These are phyloP conservation scores for Lumbricus terrestris DNA, from an alignment of 2,888 invertebrate genomes.

Conservation along the genomic window DNA sequence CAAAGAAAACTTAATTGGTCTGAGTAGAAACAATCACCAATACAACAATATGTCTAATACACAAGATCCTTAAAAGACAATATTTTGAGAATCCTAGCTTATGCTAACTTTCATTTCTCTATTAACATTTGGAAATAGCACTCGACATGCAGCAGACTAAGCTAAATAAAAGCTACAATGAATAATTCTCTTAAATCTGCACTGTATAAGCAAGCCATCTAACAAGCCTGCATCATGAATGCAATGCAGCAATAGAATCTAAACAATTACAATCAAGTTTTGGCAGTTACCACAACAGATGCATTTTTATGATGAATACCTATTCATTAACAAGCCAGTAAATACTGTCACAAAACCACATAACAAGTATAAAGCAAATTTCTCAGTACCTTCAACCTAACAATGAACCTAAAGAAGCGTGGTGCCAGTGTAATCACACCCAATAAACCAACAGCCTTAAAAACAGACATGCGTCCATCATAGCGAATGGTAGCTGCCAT, in stretches of 20 bases:
- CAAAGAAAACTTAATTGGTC: too few relatives aligned
- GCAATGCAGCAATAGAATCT: not conserved
- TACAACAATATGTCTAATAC: not conserved
- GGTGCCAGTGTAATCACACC: not conserved
- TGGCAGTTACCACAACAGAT: not conserved
- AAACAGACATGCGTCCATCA: not conserved
- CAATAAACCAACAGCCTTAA: not conserved
- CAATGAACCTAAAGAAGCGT: too few relatives aligned
- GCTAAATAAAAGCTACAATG: not conserved
- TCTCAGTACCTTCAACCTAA: not conserved
- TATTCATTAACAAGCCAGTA: not conserved
- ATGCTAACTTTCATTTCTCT: too few relatives aligned
- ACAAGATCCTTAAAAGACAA: not conserved
- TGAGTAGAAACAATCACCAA: not conserved
- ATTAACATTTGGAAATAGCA: not conserved
- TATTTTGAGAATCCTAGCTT: not conserved
- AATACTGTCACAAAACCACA: not conserved
- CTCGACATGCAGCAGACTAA: not conserved
- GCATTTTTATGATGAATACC: not conserved
- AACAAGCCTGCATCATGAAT: not conserved
- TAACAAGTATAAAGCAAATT: not conserved
- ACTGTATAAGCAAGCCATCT: not conserved
- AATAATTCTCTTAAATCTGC: not conserved
- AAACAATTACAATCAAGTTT: not conserved
- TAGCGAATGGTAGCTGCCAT: not conserved